Evolutionary conservation across 2,797 vertebrate genomes (phyloP).

Genomic region (Alexandromys oeconomus): DNA sequence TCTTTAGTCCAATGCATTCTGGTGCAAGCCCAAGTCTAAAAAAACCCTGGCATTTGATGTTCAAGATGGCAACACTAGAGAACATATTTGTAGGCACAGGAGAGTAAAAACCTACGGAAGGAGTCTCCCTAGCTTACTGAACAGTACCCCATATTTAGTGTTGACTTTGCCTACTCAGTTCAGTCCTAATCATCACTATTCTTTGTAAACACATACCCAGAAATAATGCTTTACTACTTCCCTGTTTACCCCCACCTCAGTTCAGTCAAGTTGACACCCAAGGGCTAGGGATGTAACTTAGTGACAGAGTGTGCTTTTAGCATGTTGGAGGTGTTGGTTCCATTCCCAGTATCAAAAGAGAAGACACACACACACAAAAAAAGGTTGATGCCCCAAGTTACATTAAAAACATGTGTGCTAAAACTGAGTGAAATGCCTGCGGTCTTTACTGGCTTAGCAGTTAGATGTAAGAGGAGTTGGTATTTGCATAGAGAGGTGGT

Average conservation of each 20-base stretch:
- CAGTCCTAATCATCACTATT: not conserved
- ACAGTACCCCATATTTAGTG: not conserved
- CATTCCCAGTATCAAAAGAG: not conserved
- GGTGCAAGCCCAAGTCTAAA: not conserved
- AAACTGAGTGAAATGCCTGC: not conserved
- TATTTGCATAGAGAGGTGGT: not conserved
- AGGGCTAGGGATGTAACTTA: not conserved
- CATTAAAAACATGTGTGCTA: not conserved
- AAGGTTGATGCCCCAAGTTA: not conserved
- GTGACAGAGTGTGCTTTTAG: not conserved
- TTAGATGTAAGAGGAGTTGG: slow-evolving; percentile 43
- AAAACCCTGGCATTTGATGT: not conserved
- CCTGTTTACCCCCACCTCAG: not conserved
- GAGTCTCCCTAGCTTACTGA: not conserved
- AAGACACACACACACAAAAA: not conserved
- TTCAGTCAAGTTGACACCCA: not conserved
- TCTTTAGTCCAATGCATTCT: not conserved
- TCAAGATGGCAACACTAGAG: not conserved
- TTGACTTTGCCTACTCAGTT: not conserved
- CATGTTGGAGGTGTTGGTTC: not conserved
- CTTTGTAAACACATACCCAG: not conserved
- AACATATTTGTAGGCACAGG: not conserved
- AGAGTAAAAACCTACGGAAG: not conserved
- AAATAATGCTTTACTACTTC: not conserved
- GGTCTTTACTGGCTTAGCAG: slow-evolving; percentile 42